Percentiles rank a stretch among this genome's conserved stretches.
phyloP scores from a whole-genome alignment of 2,888 invertebrate genomes.

The Amphipyra berbera region DNA sequence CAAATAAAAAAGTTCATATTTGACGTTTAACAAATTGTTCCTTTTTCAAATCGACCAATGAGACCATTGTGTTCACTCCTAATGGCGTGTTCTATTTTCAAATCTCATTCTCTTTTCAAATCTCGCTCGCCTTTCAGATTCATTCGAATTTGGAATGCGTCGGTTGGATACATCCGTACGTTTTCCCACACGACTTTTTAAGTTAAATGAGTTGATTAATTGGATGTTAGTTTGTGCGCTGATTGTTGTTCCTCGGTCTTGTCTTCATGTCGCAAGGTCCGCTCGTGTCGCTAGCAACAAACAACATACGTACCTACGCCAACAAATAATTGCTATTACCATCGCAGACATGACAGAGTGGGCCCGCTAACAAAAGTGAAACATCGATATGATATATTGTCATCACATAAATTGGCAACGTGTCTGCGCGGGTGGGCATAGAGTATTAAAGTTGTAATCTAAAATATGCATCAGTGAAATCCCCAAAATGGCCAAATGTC shows the following conservation, averaged over 20 bases:
- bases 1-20: constrained; percentile 89
- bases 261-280: constrained; percentile 36
- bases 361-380: constrained; percentile 65
- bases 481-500: constrained; percentile 87
- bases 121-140: constrained; percentile 87
- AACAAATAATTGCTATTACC: constrained; percentile 63
- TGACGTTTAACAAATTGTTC: constrained; percentile 90
- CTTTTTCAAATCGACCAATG: constrained; percentile 90
- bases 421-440: constrained; percentile 64
- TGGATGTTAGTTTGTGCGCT: constrained; percentile 75
- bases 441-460: constrained; percentile 85
- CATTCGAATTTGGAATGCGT: constrained; percentile 89
- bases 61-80: constrained; percentile 89
- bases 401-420: constrained; percentile 69
- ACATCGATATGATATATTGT: constrained; percentile 70
- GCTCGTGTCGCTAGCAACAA: constrained; percentile 29
- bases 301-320: constrained; percentile 48
- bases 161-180: constrained; percentile 77
- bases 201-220: constrained; percentile 89
- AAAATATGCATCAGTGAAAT: constrained; percentile 86
- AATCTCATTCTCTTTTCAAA: constrained; percentile 90
- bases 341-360: constrained; percentile 65
- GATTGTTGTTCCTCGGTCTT: constrained; percentile 47
- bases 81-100: constrained; percentile 90
- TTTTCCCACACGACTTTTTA: constrained; percentile 88